Evolutionary conservation across 2,888 invertebrate genomes (phyloP).

Genomic region (Rhaphigaster nebulosa): DNA sequence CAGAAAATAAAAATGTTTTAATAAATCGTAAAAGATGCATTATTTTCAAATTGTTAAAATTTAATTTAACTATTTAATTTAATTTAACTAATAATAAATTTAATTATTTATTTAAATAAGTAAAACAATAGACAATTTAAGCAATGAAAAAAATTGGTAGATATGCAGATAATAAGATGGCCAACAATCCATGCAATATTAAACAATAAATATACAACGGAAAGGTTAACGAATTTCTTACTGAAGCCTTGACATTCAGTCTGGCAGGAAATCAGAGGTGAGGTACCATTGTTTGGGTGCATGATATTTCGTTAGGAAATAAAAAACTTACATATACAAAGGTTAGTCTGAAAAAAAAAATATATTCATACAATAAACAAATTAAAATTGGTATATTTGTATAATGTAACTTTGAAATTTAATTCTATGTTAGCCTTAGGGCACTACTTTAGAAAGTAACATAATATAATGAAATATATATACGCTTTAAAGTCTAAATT

Average conservation of each 20-base stretch:
- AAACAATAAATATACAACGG: not conserved
- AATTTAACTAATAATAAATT: too few relatives aligned
- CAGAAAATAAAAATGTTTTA: too few relatives aligned
- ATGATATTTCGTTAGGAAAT: not conserved
- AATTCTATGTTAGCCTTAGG: not conserved
- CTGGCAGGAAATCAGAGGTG: not conserved
- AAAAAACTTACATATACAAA: not conserved
- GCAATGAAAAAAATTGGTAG: too few relatives aligned
- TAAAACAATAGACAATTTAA: too few relatives aligned
- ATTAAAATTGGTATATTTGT: not conserved
- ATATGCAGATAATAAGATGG: too few relatives aligned
- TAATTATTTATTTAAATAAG: too few relatives aligned
- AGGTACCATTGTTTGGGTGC: not conserved
- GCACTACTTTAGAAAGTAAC: not conserved
- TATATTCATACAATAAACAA: not conserved
- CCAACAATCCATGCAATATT: not conserved
- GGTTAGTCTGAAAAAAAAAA: not conserved
- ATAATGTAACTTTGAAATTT: not conserved
- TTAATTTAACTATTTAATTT: too few relatives aligned
- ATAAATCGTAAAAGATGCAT: too few relatives aligned
- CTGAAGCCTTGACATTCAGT: not conserved
- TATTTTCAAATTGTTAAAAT: too few relatives aligned
- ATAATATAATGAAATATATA: too few relatives aligned
- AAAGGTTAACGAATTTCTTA: not conserved
- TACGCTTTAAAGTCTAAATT: not conserved